Base-by-base conservation (phyloP, 37 sponge, comb jelly and placozoan genomes). In the Cliona cf. orientalis region DNA sequence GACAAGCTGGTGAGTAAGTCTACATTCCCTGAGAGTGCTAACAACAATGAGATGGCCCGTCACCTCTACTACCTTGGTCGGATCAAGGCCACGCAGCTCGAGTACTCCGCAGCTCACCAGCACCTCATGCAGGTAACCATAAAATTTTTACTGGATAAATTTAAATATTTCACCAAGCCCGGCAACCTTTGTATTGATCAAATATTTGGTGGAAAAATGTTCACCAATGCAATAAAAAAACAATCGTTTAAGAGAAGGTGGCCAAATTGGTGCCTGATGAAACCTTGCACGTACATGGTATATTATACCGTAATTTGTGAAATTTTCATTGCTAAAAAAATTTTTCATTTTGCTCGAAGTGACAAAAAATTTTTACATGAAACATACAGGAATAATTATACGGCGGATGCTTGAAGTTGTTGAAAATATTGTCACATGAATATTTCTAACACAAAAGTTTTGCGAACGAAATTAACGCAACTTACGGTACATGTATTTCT, bases 21-120 rank as follows among this genome's bases (percentile, higher is more conserved):
- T 3, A 85, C 58, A 14, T 98, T 98, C 73, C 99, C 99, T 38
- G 80, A 86, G 60, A 66, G 72, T 74, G 99, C 99, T 26, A 89
- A 90, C 75, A 98, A 95, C 84, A 95, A 93, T 84, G 96, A 98
- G 49, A 69, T 89, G 43, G 96, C 99, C 1, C 68, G 96, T 23
- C 92, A 95, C 62, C 87, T 95, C 32, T 98, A 85, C 89, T 98
- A 98, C 75, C 75, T 93, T 11, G 96, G 96, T 83, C 78, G 92
- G 3, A 97, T 97, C 41, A 97, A 81, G 44, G 98, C 98, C 14
- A 91, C 89, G 43, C 96, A 98, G 67, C 74, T 98, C 75, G 94
- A 98, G 46, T 98, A 98, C 69, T 86, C 94, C 22, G 96, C 92
- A 32, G 94, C 96, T 1, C 81, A 93, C 85, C 81, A 66, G 58